Conservation (phyloP, 2,797 vertebrate species). For the Dendrocincla fuliginosa region DNA sequence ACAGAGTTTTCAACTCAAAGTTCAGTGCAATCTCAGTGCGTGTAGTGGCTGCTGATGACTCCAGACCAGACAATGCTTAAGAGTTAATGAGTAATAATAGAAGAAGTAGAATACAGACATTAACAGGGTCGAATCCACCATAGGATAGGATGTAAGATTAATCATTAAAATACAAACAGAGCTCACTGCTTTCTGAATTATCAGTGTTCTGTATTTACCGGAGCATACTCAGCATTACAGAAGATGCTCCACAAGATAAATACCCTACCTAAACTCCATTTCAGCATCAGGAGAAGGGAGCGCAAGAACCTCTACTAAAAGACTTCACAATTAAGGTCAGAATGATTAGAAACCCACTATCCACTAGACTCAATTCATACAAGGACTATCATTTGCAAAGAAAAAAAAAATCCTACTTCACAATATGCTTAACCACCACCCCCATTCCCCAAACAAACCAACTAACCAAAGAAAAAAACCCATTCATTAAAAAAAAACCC, state of each 20-base stretch:
- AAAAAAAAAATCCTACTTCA: background rate
- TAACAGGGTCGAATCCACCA: background rate
- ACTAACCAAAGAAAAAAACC: background rate
- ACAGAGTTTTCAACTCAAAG: background rate
- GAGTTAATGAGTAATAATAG: constrained; percentile 33
- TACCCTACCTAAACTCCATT: background rate
- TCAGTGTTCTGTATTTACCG: background rate
- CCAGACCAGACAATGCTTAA: background rate
- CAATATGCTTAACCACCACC: background rate
- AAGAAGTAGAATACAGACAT: background rate
- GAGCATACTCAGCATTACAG: background rate
- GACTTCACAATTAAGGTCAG: background rate
- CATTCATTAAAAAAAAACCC: background rate
- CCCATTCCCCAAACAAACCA: background rate
- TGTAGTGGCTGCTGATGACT: background rate
- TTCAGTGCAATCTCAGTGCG: background rate
- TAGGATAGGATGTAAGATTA: background rate
- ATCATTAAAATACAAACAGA: background rate
- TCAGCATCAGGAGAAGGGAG: background rate
- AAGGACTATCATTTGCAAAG: background rate
- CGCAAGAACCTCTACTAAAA: background rate
- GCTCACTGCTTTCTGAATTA: background rate
- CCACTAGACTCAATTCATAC: background rate
- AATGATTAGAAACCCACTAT: background rate
- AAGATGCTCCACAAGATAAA: background rate